These are phyloP conservation scores for Microtus oregoni DNA, from an alignment of 2,113 vertebrate species.

Conservation along the genomic window DNA sequence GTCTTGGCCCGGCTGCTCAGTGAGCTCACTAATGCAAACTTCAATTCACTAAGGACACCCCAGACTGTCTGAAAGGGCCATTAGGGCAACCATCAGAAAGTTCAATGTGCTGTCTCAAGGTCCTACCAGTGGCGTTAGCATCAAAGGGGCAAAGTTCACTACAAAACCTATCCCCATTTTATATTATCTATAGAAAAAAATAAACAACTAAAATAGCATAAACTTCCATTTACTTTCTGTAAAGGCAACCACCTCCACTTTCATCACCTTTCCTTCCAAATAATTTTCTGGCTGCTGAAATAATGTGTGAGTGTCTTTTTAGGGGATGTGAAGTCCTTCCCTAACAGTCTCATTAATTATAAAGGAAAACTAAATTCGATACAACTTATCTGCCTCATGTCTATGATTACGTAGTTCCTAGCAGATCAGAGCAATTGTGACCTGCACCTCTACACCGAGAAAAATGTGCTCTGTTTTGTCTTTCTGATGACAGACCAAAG, in stretches of 20 bases:
- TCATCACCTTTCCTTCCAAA: constrained; percentile 36
- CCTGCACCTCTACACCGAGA: not conserved
- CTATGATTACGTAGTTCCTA: constrained; percentile 29
- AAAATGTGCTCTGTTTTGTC: not conserved
- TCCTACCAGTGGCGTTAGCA: not conserved
- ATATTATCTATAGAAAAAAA: not conserved
- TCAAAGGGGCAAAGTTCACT: constrained; percentile 51
- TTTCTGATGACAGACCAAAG: constrained; percentile 52
- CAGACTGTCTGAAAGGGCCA: constrained; percentile 60
- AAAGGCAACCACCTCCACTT: constrained; percentile 33
- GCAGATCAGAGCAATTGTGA: not conserved
- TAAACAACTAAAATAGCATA: not conserved
- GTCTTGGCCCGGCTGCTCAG: constrained; percentile 77
- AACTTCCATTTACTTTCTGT: constrained; percentile 15
- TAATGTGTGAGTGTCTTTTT: constrained; percentile 16
- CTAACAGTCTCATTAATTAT: not conserved
- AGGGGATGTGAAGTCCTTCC: constrained; percentile 25
- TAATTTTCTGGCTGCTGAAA: constrained; percentile 46
- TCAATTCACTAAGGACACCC: constrained; percentile 74
- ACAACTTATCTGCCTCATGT: not conserved
- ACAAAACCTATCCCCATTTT: not conserved
- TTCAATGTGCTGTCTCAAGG: constrained; percentile 67
- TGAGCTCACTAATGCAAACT: constrained; percentile 80
- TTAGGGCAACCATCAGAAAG: constrained; percentile 69
- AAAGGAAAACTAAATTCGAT: not conserved